phyloP scores from a whole-genome alignment of 1,140 invertebrate genomes.

The Sarcophaga peregrina region DNA sequence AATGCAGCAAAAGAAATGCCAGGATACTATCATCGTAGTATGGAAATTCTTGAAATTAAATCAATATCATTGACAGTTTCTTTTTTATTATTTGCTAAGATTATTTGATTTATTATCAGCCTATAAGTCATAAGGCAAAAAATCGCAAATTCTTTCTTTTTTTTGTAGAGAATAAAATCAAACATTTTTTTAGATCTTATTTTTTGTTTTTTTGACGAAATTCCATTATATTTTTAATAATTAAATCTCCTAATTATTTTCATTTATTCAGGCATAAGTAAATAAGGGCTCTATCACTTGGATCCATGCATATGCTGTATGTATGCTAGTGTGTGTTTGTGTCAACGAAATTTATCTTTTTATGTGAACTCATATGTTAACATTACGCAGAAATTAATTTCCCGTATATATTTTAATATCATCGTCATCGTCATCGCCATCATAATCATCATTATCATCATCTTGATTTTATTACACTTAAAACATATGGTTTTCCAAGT shows the following conservation, averaged over 20 bases:
- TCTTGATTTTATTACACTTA: not conserved
- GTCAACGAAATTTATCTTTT: conserved; percentile 30
- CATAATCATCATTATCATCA: not conserved
- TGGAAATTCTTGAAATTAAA: too few relatives aligned
- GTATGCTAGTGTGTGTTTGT: not conserved
- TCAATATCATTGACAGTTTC: too few relatives aligned
- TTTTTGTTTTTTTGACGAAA: too few relatives aligned
- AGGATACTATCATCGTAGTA: too few relatives aligned
- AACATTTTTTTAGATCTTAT: too few relatives aligned
- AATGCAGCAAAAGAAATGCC: too few relatives aligned
- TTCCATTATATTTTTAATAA: conserved; percentile 14
- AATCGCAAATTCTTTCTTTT: too few relatives aligned
- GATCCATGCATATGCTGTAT: not conserved
- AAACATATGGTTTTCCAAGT: conserved; percentile 2
- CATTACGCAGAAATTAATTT: conserved; percentile 35
- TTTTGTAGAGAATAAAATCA: too few relatives aligned
- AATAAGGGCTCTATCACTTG: conserved; percentile 24
- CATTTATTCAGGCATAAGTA: conserved; percentile 33
- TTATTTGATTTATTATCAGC: too few relatives aligned
- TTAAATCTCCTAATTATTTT: conserved; percentile 37
- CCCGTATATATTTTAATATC: not conserved
- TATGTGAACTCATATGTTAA: conserved; percentile 6
- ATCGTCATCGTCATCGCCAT: not conserved
- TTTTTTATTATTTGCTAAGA: too few relatives aligned
- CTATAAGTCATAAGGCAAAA: too few relatives aligned